Percentiles rank a stretch among this genome's conserved stretches.
Conservation (phyloP, 2,113 vertebrate species). For the Phainopepla nitens region DNA sequence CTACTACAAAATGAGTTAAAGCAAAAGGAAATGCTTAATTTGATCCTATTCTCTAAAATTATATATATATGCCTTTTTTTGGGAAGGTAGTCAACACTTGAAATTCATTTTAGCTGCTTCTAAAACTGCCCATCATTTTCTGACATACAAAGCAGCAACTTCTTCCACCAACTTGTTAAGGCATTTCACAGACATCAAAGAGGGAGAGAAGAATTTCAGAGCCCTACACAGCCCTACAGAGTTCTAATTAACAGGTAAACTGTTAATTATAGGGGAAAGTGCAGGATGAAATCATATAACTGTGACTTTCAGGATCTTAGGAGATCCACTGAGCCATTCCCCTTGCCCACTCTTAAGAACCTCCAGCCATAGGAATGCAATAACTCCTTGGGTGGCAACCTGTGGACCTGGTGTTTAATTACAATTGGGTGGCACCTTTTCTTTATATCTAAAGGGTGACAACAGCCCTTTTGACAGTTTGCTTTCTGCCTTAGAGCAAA, state of each 20-base stretch:
- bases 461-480: neutral
- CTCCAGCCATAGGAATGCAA: neutral
- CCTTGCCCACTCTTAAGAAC: neutral
- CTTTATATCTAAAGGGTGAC: neutral
- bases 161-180: neutral
- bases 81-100: neutral
- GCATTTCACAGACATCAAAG: neutral
- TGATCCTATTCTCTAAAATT: neutral
- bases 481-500: neutral
- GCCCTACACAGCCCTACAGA: too few relatives aligned
- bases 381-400: neutral
- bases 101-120: neutral
- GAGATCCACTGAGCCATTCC: neutral
- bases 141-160: neutral
- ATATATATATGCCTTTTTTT: neutral
- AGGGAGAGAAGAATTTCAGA: neutral
- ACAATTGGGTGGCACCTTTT: neutral
- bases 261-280: neutral
- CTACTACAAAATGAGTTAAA: neutral
- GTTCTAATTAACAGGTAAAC: neutral
- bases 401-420: neutral
- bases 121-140: neutral
- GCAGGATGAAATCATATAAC: neutral
- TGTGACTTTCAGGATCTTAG: neutral
- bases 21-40: neutral